phyloP scores from a whole-genome alignment of 1,140 invertebrate species.

The Lucilia sericata region DNA sequence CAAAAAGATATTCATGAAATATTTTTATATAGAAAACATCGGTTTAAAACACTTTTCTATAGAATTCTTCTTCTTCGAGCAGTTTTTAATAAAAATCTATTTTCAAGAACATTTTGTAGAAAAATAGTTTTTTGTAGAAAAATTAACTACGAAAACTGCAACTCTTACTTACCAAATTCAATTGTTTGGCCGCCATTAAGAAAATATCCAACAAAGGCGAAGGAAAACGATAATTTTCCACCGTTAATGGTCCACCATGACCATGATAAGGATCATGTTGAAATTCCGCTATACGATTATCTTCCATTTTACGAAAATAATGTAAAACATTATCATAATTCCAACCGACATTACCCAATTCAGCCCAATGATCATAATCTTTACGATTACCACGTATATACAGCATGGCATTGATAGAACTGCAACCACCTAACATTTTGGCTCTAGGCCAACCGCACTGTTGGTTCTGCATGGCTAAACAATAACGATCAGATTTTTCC shows the following conservation, averaged over 20 bases:
- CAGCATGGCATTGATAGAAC: conserved; percentile 89
- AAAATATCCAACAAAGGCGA: conserved; percentile 75
- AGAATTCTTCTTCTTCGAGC: too few relatives aligned
- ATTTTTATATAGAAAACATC: too few relatives aligned
- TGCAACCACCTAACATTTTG: conserved; percentile 85
- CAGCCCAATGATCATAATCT: conserved; percentile 88
- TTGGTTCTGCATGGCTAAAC: conserved; percentile 73
- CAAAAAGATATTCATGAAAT: too few relatives aligned
- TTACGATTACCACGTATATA: conserved; percentile 86
- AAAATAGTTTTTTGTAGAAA: too few relatives aligned
- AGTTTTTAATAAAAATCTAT: too few relatives aligned
- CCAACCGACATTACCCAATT: conserved; percentile 79
- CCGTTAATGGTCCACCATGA: conserved; percentile 74
- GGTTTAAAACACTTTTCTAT: too few relatives aligned
- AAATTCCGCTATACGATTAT: conserved; percentile 75
- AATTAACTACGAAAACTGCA: too few relatives aligned
- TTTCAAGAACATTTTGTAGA: too few relatives aligned
- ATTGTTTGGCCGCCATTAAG: conserved; percentile 74
- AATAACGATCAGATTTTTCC: conserved; percentile 76
- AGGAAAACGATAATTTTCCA: conserved; percentile 75
- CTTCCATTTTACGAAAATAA: conserved; percentile 83
- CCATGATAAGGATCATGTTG: conserved; percentile 73
- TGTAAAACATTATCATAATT: conserved; percentile 82
- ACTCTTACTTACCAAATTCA: conserved; percentile 58
- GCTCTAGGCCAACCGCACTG: conserved; percentile 80